Evolutionary conservation across 2,113 vertebrate species (phyloP).

Genomic region (Sardina pilchardus): DNA sequence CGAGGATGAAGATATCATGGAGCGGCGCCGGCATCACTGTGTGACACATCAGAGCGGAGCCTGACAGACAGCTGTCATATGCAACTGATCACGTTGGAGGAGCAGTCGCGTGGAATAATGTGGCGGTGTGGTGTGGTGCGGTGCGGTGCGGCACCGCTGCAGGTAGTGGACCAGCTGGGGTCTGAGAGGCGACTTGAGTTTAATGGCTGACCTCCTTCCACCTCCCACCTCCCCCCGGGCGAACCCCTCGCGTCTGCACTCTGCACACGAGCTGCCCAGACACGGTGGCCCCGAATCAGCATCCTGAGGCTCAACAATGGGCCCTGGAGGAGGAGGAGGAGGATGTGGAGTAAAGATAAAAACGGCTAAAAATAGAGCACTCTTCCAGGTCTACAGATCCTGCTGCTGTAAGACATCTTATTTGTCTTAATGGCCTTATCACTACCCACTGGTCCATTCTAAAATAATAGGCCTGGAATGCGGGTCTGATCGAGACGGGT

Average conservation of each 20-base stretch:
- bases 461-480: not conserved
- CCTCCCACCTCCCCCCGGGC: too few species aligned
- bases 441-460: not conserved
- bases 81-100: not conserved
- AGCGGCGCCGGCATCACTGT: constrained; percentile 22
- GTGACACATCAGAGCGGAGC: not conserved
- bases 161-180: not conserved
- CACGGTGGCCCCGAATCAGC: not conserved
- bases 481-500: not conserved
- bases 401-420: not conserved
- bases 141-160: not conserved
- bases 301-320: constrained; percentile 1
- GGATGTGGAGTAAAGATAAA: not conserved
- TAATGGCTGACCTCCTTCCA: not conserved
- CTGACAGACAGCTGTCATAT: not conserved
- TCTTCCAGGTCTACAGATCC: not conserved
- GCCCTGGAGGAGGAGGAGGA: not conserved
- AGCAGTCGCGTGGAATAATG: not conserved
- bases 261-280: not conserved
- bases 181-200: not conserved
- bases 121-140: not conserved
- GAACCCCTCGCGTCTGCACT: not conserved
- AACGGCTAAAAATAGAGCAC: not conserved
- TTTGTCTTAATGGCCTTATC: not conserved
- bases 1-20: not conserved